These are phyloP conservation scores for Sula dactylatra DNA, from an alignment of 2,113 vertebrate genomes.

Conservation along the genomic window DNA sequence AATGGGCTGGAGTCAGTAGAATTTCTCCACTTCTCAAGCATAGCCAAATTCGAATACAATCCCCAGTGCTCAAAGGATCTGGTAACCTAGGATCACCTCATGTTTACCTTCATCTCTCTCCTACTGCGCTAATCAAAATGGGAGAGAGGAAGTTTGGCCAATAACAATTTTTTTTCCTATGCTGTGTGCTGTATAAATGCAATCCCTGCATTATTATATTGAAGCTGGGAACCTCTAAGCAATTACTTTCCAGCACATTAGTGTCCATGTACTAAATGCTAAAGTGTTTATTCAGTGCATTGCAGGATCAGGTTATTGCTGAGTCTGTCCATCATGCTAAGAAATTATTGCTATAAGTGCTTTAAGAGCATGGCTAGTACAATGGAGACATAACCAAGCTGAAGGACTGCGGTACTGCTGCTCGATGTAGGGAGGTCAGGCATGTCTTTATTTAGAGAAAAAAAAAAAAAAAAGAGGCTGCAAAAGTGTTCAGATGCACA, in stretches of 20 bases:
- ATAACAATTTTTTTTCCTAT: not conserved
- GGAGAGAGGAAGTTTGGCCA: conserved; percentile 11
- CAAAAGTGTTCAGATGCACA: conserved; percentile 7
- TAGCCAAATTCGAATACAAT: not conserved
- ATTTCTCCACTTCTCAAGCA: not conserved
- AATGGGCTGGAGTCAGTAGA: not conserved
- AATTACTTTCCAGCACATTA: conserved; percentile 71
- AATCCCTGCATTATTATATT: conserved; percentile 61
- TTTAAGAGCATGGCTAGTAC: conserved; percentile 41
- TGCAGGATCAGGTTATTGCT: conserved; percentile 65
- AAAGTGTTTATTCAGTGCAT: conserved; percentile 73
- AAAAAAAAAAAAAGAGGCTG: not conserved
- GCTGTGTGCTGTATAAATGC: conserved; percentile 44
- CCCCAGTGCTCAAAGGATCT: not conserved
- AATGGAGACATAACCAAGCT: not conserved
- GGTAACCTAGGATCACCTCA: not conserved
- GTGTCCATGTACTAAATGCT: conserved; percentile 65
- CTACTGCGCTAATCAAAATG: conserved; percentile 33
- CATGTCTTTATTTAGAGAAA: not conserved
- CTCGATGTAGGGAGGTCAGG: not conserved
- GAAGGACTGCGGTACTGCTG: not conserved
- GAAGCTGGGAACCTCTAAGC: conserved; percentile 65
- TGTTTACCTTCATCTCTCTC: not conserved
- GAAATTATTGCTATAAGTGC: conserved; percentile 65
- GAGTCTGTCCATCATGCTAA: conserved; percentile 70